A percentile compares a stretch with the other conserved stretches of the same genome.
phyloP scores from a whole-genome alignment of 2,797 vertebrate species.

The Bovichtus diacanthus region DNA sequence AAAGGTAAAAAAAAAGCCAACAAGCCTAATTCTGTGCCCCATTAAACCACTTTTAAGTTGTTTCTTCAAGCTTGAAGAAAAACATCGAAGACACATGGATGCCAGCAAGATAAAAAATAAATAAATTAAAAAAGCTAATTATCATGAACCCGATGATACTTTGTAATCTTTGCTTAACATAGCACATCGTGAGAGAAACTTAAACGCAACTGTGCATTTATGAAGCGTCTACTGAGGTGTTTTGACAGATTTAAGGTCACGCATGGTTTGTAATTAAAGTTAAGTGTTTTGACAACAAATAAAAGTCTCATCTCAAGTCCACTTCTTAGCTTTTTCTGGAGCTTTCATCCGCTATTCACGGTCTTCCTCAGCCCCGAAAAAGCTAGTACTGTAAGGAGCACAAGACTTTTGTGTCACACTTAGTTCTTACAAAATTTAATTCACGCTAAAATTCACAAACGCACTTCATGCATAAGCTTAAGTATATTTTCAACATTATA shows the following conservation, averaged over 20 bases:
- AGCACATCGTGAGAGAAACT: neutral
- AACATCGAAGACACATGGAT: conserved; percentile 6
- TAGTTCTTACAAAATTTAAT: neutral
- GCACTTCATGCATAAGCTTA: neutral
- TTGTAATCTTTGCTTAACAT: neutral
- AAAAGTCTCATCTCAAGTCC: neutral
- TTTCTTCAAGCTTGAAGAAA: neutral
- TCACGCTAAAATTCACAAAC: neutral
- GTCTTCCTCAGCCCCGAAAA: neutral
- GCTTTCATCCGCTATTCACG: neutral
- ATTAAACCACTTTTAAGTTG: neutral
- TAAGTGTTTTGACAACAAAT: neutral
- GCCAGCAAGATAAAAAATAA: neutral
- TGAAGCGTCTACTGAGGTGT: neutral
- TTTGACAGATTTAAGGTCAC: neutral
- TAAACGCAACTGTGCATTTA: neutral
- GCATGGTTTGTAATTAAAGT: neutral
- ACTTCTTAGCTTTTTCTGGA: neutral
- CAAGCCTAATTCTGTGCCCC: neutral
- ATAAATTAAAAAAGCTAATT: neutral
- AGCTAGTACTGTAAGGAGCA: fast-evolving
- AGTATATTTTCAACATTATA: neutral
- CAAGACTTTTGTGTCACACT: neutral
- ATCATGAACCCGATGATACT: neutral
- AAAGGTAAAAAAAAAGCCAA: neutral